Base-by-base conservation (phyloP, 2,113 vertebrate genomes). In the Myotis brandtii region DNA sequence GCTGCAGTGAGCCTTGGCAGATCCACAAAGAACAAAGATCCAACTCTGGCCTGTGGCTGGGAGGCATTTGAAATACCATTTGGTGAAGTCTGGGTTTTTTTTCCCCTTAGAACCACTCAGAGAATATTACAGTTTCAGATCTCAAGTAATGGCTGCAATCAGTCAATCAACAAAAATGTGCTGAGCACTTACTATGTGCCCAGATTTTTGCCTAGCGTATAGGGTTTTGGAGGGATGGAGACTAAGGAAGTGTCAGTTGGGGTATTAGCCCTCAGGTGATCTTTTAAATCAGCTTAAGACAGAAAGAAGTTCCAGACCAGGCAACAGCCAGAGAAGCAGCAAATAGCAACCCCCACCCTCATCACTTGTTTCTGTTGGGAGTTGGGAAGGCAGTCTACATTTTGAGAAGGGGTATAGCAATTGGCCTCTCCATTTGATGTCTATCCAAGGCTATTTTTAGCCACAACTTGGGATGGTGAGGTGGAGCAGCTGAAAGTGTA, bases 1-100 rank as follows among this genome's bases (percentile, higher is more conserved):
- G 73, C 87, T 92, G 85, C 93, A 93, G 32, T 80, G 56, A 96
- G 70, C 48, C 89, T 97, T 97, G 93, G 92, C 92, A 96, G 93
- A 85, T 62, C 32, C 85, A 54, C 91, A 96, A 93, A 94, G 59
- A 93, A 88, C 92, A 92, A 94, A 84, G 86, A 75, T 95, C 89
- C 86, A 94, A 59, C 50, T 54, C 90, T 62, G 40, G 92, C 27
- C 85, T 87, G 30, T 83, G 77, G 46, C 62, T 85, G 9, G 27
- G 67, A 96, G 90, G 66, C 54, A 85, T 95, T 92, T 93, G 66
- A 92, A 97, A 95, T 25, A 76, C 40, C 46, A 90, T 85, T 96
- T 88, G 76, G 70, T 80, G 18, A 93, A 59, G 48, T 95, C 81
- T 93, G 82, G 30, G 8, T n/a, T 69, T 95, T 50, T 56, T 50